Base-by-base conservation (phyloP, 2,888 invertebrate species). In the Drosophila ezoana region DNA sequence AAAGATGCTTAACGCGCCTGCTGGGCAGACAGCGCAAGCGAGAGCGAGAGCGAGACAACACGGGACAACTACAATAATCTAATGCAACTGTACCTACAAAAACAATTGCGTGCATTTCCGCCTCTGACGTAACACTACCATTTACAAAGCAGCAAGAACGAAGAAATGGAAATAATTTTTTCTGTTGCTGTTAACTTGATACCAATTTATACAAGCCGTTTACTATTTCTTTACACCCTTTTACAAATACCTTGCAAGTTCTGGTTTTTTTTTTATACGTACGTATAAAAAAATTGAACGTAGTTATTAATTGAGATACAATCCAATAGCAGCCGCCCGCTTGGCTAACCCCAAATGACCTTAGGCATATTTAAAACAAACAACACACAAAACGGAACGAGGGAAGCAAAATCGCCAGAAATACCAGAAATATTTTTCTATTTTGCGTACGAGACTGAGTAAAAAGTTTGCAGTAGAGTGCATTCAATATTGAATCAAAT, bases 381-480 rank as follows among this genome's bases (percentile, higher is more conserved):
- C 48, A 48, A 44, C 5, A 49, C 44, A 63, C 53, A 38, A 51
- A 53, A 44, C 43, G 61, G 35, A 71, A 76, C 62, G 67, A 82
- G 76, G 68, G 81, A 82, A 82, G 80, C 78, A 82, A 78, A 76
- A 70, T 71, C 51, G 62, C 58, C 72, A 75, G 64, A 71, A 76
- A 77, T 70, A 79, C 63, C 43, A 56, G 38, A 77, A 66, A 80
- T 78, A 76, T 75, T 76, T 80, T 76, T 86, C 63, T 81, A 79
- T 85, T 78, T 85, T 85, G 86, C 77, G 45, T 58, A 81, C 68
- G 83, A 85, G 87, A 87, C 85, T 85, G 85, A 87, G 80, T 72
- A 66, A 63, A 61, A 48, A 69, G 66, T 47, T 28, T 70, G 83
- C 70, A 79, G 67, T 76, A 75, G 71, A 75, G 71, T 71, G 72